Evolutionary conservation across 2,797 vertebrate genomes (phyloP), one percentile per base, ranked within the genome.

Genomic region (Falco naumanni): DNA sequence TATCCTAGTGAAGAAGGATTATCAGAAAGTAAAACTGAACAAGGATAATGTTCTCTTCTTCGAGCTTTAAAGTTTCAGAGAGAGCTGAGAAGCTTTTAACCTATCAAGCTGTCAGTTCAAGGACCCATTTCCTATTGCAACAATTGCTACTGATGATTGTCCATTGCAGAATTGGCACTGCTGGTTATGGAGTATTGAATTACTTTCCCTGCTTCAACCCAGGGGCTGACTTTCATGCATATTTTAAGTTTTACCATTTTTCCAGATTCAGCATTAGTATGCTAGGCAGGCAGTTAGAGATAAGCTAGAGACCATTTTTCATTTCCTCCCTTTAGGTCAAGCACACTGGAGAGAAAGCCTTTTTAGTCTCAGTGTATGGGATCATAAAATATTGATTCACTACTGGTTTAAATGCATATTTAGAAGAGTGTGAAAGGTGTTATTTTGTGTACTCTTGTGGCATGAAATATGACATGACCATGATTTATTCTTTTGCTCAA

Each of bases 341-440:
- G 37, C 34, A 82, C 63, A 25, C 15, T 84, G 47, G 41, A 86
- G 29, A 82, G 63, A 93, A 88, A 94, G 13, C 9, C 8, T 68
- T 92, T 89, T 92, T 64, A 70, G 51, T 51, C 28, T 83, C 71
- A 74, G 48, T 66, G 22, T 64, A 77, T 22, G 24, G n/a, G 41
- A 94, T 91, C 75, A 83, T 71, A 93, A 94, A 95, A 80, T 77
- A 93, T 39, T 85, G 61, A 71, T 89, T 80, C 48, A 43, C 21
- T 80, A 43, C 19, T 87, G 53, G 48, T 68, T 87, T 85, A 83
- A 92, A 84, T 65, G 64, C 13, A 82, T 20, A 53, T 89, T 87
- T 87, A 70, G 54, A 82, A 48, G 25, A 63, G 11, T 45, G 11
- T 21, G 77, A 87, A 89, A 89, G 9, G 25, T 82, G 14, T 54